Conservation (phyloP, 2,113 vertebrate genomes). For the Cacatua alba region DNA sequence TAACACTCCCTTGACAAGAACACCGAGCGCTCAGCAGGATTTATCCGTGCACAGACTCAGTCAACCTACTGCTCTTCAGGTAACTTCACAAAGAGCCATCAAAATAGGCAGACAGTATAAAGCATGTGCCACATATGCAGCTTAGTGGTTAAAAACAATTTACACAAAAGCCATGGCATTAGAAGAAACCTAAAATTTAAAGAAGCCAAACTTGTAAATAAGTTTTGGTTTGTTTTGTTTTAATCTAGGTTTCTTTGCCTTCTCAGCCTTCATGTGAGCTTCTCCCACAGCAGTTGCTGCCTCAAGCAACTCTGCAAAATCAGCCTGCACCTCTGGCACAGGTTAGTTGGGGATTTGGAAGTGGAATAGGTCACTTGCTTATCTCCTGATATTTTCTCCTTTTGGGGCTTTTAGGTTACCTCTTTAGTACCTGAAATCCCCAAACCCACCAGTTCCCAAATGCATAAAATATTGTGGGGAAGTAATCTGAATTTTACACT, state of each 20-base stretch:
- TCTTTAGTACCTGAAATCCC: neutral
- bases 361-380: neutral
- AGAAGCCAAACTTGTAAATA: neutral
- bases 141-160: neutral
- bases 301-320: slow-evolving; percentile 69
- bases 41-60: slow-evolving; percentile 61
- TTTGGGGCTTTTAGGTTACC: neutral
- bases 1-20: slow-evolving; percentile 64
- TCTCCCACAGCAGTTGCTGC: slow-evolving; percentile 73
- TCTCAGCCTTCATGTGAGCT: slow-evolving; percentile 70
- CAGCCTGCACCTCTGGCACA: slow-evolving; percentile 71
- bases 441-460: neutral
- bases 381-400: neutral
- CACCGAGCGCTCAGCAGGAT: slow-evolving; percentile 67
- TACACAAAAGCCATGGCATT: neutral
- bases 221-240: slow-evolving; percentile 10
- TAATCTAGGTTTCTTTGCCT: slow-evolving; percentile 66
- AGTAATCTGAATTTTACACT: neutral
- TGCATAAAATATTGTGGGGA: neutral
- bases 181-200: slow-evolving; percentile 19
- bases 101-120: neutral
- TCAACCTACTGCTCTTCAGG: slow-evolving; percentile 68
- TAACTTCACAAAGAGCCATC: slow-evolving; percentile 27
- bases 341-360: slow-evolving; percentile 66
- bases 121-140: neutral